These are phyloP conservation scores for Pterocles orientalis DNA, from an alignment of 2,113 vertebrate genomes.

Conservation along the genomic window DNA sequence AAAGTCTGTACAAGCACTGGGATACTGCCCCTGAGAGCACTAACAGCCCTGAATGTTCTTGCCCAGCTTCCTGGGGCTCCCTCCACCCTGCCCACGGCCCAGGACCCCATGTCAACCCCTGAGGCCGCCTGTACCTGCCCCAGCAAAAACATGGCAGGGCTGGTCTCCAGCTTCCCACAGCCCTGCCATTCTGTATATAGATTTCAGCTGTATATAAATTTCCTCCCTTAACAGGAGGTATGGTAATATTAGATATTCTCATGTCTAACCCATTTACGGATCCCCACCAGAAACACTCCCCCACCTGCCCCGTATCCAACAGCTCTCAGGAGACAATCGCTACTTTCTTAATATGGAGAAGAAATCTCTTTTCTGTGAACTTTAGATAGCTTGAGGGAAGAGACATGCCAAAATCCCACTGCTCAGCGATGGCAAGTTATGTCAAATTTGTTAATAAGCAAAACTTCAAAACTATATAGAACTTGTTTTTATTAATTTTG, in stretches of 20 bases:
- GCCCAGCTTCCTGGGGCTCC: accelerated
- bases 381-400: neutral
- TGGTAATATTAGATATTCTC: neutral
- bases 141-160: neutral
- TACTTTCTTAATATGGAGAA: neutral
- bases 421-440: neutral
- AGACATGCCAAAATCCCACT: neutral
- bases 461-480: neutral
- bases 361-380: neutral
- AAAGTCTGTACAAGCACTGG: neutral
- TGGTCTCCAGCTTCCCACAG: neutral
- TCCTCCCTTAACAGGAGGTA: accelerated
- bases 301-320: neutral
- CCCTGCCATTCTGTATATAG: neutral
- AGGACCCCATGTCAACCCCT: neutral
- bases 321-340: neutral
- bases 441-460: neutral
- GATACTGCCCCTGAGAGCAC: neutral
- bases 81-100: neutral
- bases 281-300: accelerated
- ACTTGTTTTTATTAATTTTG: neutral
- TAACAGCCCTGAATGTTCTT: neutral
- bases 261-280: neutral
- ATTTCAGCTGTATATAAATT: neutral
- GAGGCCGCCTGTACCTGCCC: neutral